Percentiles rank a stretch among this genome's conserved stretches.
phyloP scores from a whole-genome alignment of 64 coral and sea anemone genomes.

The Anthopleura sola region DNA sequence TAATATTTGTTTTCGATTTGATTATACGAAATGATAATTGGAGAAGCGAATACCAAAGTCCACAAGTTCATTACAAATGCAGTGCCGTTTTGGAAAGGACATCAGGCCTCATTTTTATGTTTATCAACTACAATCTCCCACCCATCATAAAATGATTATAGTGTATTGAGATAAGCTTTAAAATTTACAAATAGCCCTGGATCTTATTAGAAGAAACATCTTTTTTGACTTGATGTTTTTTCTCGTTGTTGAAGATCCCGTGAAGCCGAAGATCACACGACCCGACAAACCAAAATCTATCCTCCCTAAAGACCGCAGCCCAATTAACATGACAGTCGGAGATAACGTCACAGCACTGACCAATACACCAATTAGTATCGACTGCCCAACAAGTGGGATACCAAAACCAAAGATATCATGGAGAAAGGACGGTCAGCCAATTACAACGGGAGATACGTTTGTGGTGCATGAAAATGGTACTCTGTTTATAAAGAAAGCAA shows the following conservation, averaged over 20 bases:
- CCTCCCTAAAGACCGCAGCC: conserved; percentile 15
- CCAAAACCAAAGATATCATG: conserved; percentile 38
- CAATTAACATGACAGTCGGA: conserved; percentile 21
- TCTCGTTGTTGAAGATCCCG: background rate
- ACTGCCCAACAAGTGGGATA: conserved; percentile 25
- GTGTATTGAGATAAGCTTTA: too few species aligned
- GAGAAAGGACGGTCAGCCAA: conserved; percentile 37
- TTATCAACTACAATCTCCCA: too few species aligned
- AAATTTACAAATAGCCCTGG: too few species aligned
- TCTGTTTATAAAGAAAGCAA: conserved; percentile 16
- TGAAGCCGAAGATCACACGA: conserved; percentile 38
- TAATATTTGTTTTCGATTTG: too few species aligned
- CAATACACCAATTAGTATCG: conserved; percentile 22
- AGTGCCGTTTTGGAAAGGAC: too few species aligned
- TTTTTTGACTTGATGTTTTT: too few species aligned
- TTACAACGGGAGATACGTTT: background rate
- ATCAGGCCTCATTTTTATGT: too few species aligned
- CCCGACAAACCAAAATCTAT: background rate
- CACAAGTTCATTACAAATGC: too few species aligned
- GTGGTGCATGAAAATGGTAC: conserved; percentile 32
- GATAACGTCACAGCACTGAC: conserved; percentile 41
- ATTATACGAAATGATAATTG: too few species aligned
- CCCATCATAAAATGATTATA: too few species aligned
- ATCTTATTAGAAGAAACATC: too few species aligned
- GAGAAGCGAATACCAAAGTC: too few species aligned